A percentile compares a stretch with the other conserved stretches of the same genome.
Conservation (phyloP, 2,113 vertebrate genomes). For the Anseranas semipalmata region DNA sequence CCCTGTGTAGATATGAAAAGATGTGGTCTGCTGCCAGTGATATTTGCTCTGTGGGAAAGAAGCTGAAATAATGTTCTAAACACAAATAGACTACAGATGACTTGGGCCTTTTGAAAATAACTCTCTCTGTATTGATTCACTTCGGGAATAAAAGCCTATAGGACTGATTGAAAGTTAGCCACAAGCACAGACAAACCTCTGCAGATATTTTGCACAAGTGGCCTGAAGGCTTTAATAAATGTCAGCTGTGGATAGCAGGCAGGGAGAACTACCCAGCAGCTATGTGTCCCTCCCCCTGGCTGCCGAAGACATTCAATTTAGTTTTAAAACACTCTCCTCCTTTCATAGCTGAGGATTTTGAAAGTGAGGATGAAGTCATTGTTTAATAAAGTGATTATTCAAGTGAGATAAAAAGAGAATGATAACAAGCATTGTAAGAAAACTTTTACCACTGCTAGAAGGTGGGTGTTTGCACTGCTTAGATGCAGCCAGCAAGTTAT, state of each 20-base stretch:
- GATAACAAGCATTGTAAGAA: neutral
- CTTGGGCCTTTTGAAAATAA: slow-evolving; percentile 54
- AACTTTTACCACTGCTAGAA: neutral
- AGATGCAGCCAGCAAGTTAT: neutral
- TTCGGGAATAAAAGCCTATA: slow-evolving; percentile 4
- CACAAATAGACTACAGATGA: slow-evolving; percentile 54
- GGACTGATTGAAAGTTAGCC: neutral
- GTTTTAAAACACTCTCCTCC: neutral
- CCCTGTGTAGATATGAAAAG: slow-evolving; percentile 34
- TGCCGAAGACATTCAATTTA: neutral
- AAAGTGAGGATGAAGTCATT: neutral
- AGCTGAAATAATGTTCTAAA: slow-evolving; percentile 61
- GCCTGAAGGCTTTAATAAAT: neutral
- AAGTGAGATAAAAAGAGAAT: neutral
- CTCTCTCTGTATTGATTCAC: slow-evolving; percentile 47
- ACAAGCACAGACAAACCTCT: neutral
- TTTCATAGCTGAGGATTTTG: neutral
- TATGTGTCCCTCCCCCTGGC: too few relatives aligned
- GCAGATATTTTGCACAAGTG: neutral
- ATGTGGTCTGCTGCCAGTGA: slow-evolving; percentile 41
- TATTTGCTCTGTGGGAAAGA: slow-evolving; percentile 60
- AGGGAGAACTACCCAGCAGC: neutral
- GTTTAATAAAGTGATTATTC: neutral
- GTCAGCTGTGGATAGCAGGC: neutral
- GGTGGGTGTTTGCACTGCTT: neutral